Conservation (phyloP, 2,797 vertebrate genomes). For the Lepus oiostolus region DNA sequence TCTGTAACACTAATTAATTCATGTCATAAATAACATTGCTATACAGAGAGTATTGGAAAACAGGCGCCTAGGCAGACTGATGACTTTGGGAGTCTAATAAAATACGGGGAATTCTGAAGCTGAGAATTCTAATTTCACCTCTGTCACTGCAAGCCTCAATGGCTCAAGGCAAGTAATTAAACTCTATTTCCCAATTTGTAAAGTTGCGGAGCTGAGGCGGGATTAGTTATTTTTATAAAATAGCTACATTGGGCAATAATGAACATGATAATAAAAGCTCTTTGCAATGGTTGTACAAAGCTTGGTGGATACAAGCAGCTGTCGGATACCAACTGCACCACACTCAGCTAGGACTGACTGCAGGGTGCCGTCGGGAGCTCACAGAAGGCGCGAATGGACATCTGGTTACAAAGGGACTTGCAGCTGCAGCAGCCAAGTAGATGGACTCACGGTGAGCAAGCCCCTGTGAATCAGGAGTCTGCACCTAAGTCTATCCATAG, state of each 20-base stretch:
- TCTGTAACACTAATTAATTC: constrained; percentile 40
- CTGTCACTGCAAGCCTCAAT: neutral
- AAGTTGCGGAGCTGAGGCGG: neutral
- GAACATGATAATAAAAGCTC: neutral
- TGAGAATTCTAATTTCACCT: constrained; percentile 17
- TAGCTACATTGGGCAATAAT: neutral
- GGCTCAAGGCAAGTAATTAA: constrained; percentile 42
- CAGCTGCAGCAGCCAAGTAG: neutral
- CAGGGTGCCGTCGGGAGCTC: neutral
- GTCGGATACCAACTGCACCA: neutral
- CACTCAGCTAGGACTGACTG: neutral
- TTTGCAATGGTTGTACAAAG: neutral
- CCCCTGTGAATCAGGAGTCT: neutral
- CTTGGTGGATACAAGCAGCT: neutral
- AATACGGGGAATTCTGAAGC: neutral
- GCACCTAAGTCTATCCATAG: neutral
- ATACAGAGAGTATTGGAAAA: neutral
- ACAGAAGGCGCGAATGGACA: neutral
- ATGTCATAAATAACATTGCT: neutral
- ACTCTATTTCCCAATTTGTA: constrained; percentile 60
- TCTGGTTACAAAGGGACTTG: neutral
- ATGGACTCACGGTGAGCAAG: neutral
- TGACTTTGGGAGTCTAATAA: neutral
- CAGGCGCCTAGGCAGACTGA: neutral
- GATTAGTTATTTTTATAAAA: neutral